phyloP scores from a whole-genome alignment of 2,113 vertebrate species.

The Cynocephalus volans region DNA sequence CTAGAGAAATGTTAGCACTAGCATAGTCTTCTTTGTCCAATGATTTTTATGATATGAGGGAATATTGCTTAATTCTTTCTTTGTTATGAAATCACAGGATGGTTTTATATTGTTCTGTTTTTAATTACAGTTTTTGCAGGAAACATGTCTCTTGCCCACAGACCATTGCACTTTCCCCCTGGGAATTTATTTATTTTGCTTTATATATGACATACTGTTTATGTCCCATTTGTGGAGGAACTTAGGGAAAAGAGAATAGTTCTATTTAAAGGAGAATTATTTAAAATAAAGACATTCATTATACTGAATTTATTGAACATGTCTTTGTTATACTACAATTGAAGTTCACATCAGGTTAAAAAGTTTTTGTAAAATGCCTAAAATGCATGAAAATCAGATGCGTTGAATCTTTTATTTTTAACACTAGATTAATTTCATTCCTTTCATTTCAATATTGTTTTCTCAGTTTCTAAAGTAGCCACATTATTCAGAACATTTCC shows the following conservation, averaged over 20 bases:
- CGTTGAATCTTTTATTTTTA: slow-evolving; percentile 48
- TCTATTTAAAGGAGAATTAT: slow-evolving; percentile 20
- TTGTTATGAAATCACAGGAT: neutral
- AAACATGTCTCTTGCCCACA: neutral
- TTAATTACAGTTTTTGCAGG: neutral
- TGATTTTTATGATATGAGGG: neutral
- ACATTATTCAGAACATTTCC: slow-evolving; percentile 9
- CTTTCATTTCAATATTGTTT: slow-evolving; percentile 50
- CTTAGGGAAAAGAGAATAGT: neutral
- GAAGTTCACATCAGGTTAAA: neutral
- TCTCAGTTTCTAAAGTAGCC: slow-evolving; percentile 43
- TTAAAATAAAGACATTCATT: neutral
- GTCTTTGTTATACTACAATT: neutral
- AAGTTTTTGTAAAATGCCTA: neutral
- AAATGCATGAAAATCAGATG: neutral
- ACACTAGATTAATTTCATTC: neutral
- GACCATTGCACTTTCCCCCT: neutral
- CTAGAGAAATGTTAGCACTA: neutral
- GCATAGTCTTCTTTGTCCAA: neutral
- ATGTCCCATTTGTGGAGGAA: neutral
- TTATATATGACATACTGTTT: neutral
- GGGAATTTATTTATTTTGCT: slow-evolving; percentile 34
- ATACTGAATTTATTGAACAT: neutral
- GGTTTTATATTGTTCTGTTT: neutral
- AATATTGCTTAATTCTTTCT: neutral